phyloP scores from a whole-genome alignment of 2,113 vertebrate species.

The Perognathus longimembris region DNA sequence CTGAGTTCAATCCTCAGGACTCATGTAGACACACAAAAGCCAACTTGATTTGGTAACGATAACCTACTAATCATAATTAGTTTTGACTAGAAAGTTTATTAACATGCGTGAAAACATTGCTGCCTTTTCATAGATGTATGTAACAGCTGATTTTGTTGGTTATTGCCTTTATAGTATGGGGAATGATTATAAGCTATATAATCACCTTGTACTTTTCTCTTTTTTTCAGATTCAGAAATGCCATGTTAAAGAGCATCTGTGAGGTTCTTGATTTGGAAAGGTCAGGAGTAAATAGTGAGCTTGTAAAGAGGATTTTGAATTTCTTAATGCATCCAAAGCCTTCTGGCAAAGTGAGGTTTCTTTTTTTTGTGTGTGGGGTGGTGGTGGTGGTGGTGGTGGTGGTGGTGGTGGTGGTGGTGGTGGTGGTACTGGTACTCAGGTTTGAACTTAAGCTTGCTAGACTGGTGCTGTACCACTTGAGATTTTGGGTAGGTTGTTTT shows the following conservation, averaged over 20 bases:
- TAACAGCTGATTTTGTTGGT: not conserved
- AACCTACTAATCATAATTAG: not conserved
- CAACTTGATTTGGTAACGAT: not conserved
- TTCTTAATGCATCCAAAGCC: constrained; percentile 94
- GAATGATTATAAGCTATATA: not conserved
- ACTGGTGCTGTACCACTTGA: too few relatives aligned
- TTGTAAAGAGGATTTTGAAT: constrained; percentile 94
- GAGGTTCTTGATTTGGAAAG: constrained; percentile 96
- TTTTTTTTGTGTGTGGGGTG: not conserved
- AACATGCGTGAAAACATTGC: constrained; percentile 1
- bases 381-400: too few relatives aligned
- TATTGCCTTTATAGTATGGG: not conserved
- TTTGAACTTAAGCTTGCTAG: too few relatives aligned
- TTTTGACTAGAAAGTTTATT: not conserved
- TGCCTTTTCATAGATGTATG: constrained; percentile 20
- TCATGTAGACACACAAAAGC: too few relatives aligned
- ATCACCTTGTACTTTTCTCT: constrained; percentile 52
- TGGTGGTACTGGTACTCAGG: not conserved
- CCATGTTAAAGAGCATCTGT: constrained; percentile 94
- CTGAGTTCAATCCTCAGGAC: too few relatives aligned
- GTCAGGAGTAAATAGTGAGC: constrained; percentile 93
- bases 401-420: too few relatives aligned
- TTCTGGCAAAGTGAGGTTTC: constrained; percentile 93
- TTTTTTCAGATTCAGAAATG: constrained; percentile 86
- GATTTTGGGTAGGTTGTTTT: too few relatives aligned